These are phyloP conservation scores for Odobenus rosmarus DNA, from an alignment of 2,113 vertebrate genomes.

Conservation along the genomic window DNA sequence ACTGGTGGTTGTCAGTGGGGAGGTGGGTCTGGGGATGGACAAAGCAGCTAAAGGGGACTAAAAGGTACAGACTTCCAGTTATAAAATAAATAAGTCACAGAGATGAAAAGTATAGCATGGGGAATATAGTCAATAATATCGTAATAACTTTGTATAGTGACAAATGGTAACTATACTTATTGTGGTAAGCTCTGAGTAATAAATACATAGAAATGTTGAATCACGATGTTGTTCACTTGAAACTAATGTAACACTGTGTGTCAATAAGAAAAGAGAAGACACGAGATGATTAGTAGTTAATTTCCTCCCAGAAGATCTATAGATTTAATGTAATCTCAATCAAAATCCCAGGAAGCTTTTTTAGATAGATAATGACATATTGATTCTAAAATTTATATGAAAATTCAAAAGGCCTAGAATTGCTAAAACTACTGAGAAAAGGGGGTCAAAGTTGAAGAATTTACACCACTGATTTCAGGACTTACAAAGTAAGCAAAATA, in stretches of 20 bases:
- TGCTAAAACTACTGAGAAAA: background rate
- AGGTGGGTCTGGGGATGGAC: background rate
- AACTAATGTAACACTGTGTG: background rate
- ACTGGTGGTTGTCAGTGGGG: background rate
- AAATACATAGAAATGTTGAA: background rate
- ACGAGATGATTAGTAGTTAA: background rate
- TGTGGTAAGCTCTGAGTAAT: background rate
- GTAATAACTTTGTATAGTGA: background rate
- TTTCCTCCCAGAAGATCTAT: background rate
- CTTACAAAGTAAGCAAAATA: background rate
- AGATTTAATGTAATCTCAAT: background rate
- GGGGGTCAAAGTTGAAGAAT: background rate
- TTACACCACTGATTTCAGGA: background rate
- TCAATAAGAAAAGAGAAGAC: background rate
- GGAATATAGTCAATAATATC: background rate
- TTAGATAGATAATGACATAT: background rate
- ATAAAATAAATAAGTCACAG: background rate
- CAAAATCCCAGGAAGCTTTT: background rate
- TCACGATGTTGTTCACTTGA: background rate
- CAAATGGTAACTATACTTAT: background rate
- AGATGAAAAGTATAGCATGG: background rate
- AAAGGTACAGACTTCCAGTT: background rate
- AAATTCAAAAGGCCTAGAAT: background rate
- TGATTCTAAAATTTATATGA: background rate
- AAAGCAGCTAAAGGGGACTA: background rate